Conservation (phyloP, 2,113 vertebrate species). For the Lasiurus cinereus region DNA sequence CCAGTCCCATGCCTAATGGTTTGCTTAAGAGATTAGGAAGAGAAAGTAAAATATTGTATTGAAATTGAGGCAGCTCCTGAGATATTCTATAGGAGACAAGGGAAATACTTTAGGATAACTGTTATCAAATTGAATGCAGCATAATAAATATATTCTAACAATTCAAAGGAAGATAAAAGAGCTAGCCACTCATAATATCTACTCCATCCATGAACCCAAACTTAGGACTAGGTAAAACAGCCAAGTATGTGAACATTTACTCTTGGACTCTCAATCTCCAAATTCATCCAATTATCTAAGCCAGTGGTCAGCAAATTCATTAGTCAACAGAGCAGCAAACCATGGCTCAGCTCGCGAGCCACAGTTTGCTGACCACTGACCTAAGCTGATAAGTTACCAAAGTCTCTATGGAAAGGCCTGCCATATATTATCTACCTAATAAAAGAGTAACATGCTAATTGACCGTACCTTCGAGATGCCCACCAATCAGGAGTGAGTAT, state of each 20-base stretch:
- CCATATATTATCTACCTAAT: not conserved
- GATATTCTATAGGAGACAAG: not conserved
- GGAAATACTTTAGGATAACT: not conserved
- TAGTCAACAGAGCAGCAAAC: no score
- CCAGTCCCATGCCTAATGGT: not conserved
- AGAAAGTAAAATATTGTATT: not conserved
- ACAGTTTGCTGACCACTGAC: no score
- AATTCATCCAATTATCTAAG: conserved; percentile 4
- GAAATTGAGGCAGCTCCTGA: not conserved
- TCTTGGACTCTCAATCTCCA: not conserved
- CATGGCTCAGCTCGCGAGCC: no score
- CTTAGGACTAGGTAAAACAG: not conserved
- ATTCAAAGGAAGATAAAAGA: not conserved
- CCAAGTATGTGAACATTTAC: not conserved
- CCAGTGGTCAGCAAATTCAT: no score
- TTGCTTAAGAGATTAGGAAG: conserved; percentile 30
- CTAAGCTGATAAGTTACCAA: not conserved
- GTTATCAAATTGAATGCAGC: not conserved
- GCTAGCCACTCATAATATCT: not conserved
- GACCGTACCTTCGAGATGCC: no score
- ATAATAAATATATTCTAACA: not conserved
- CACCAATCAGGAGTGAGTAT: no score
- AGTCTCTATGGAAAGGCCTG: not conserved
- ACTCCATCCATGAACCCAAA: not conserved
- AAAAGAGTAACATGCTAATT: no score